Evolutionary conservation across 2,797 vertebrate species (phyloP), one percentile per base, ranked within the genome.

Genomic region (Rhinatrema bivittatum): DNA sequence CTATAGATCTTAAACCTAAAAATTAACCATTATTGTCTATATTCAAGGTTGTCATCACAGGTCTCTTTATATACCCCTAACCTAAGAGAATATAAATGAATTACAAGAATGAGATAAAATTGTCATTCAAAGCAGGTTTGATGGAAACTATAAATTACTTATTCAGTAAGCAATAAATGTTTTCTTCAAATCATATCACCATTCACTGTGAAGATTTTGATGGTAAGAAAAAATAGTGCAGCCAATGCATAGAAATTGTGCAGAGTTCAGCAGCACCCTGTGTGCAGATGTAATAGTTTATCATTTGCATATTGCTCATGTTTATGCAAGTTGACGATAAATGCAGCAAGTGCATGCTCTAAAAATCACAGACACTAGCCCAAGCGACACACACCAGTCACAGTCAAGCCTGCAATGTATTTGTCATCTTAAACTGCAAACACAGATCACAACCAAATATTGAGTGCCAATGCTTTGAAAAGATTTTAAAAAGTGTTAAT

Each of bases 281-380:
- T 40, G 44, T 40, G 45, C 42, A 41, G 50, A 47, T 10, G 5
- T 43, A 38, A 24, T 11, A 10, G 15, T 16, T 66, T 49, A 58
- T 69, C 71, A 75, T 74, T 76, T 74, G 68, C 43, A 46, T 60
- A 53, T 65, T 13, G 23, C 52, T 76, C 59, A 62, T 75, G 62
- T 65, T 72, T 70, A 77, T 63, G 50, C 61, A 71, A 71, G 33
- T 46, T 61, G 51, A 57, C 46, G 29, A 50, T 49, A 42, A 62
- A 54, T 57, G 62, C 39, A 66, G 55, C 51, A 53, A 43, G 50
- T 37, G 56, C 55, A 37, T 74, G 72, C 53, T 56, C 41, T 38
- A 35, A 56, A 50, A 74, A 60, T 42, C 43, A 44, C 25, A 52
- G 36, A 37, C 27, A 43, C 30, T 1, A 17, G 42, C 52, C 42